Conservation (phyloP, 2,797 vertebrate species). For the Lemur catta region DNA sequence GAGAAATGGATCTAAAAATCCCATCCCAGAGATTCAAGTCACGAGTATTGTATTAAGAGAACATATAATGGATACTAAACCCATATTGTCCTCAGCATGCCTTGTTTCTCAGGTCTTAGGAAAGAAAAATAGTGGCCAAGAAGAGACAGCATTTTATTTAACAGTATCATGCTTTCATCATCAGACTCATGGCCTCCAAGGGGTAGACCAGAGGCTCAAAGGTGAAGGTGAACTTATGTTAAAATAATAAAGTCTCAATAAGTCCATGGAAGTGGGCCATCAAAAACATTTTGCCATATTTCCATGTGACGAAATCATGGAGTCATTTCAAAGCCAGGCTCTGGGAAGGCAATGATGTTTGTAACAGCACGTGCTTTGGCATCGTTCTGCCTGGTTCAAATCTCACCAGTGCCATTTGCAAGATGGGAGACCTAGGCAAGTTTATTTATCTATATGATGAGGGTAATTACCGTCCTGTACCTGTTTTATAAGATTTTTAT, state of each 20-base stretch:
- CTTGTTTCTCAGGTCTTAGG: background rate
- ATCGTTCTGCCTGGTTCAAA: background rate
- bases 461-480: background rate
- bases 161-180: background rate
- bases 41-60: background rate
- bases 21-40: background rate
- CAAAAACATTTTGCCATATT: background rate
- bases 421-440: background rate
- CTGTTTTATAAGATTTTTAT: background rate
- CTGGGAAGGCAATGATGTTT: background rate
- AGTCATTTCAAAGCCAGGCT: background rate
- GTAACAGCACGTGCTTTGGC: background rate
- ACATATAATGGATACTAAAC: background rate
- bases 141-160: background rate
- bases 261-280: background rate
- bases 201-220: background rate
- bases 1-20: background rate
- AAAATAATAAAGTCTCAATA: constrained; percentile 31
- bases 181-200: background rate
- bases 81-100: background rate
- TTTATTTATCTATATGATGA: background rate
- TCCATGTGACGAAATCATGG: background rate
- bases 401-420: background rate
- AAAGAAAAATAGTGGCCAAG: background rate
- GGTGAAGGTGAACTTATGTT: background rate